Conservation (phyloP, 1,140 invertebrate species). For the Trichonephila clavipes region DNA sequence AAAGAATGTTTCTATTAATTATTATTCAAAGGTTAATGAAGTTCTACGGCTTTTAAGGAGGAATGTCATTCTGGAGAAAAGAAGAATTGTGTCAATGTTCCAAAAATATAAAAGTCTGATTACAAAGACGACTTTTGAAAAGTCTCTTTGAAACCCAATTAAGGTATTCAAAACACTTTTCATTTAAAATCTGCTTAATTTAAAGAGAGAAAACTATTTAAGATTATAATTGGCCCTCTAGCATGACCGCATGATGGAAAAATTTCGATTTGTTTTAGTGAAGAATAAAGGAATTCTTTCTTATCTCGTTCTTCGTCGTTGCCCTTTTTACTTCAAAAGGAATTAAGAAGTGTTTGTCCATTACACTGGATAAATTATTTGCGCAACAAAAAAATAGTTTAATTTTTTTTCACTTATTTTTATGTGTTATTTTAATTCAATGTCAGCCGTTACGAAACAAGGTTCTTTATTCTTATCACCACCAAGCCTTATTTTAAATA, state of each 20-base stretch:
- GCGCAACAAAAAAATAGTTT: not conserved
- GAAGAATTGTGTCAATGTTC: not conserved
- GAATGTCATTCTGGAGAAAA: not conserved
- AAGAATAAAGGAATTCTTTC: not conserved
- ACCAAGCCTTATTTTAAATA: too few species aligned
- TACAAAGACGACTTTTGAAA: not conserved
- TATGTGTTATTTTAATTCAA: not conserved
- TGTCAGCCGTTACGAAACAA: too few species aligned
- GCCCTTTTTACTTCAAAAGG: not conserved
- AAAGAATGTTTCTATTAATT: not conserved
- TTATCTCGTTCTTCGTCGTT: not conserved
- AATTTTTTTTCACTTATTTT: not conserved
- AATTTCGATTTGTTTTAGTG: not conserved
- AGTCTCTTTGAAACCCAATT: conserved; percentile 28
- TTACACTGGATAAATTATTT: not conserved
- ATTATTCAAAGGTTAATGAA: conserved; percentile 3
- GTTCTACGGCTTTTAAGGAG: not conserved
- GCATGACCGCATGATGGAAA: not conserved
- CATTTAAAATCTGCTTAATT: conserved; percentile 6
- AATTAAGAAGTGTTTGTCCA: not conserved
- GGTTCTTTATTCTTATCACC: too few species aligned
- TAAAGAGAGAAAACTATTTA: not conserved
- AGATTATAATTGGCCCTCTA: conserved; percentile 14
- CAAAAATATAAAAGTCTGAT: not conserved
- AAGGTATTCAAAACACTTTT: conserved; percentile 7